Percentiles rank a stretch among this genome's conserved stretches.
phyloP scores from a whole-genome alignment of 2,888 invertebrate species.

The Diarsia rubi region DNA sequence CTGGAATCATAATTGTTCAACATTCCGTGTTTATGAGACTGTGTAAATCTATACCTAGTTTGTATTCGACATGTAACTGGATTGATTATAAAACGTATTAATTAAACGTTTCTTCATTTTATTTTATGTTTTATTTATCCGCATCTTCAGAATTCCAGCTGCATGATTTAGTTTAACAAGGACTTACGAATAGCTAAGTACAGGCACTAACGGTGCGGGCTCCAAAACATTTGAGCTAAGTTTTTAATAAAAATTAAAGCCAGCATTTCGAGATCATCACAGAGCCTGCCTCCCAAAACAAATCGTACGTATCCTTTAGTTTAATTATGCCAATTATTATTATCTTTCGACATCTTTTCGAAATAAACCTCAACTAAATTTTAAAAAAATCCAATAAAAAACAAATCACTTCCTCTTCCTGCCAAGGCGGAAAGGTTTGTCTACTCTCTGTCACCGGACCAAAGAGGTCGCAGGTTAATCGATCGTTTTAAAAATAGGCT shows the following conservation, averaged over 20 bases:
- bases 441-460: constrained; percentile 23
- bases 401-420: not conserved
- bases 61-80: constrained; percentile 1
- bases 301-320: not conserved
- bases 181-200: not conserved
- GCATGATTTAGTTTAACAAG: not conserved
- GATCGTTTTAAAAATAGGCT: constrained; percentile 35
- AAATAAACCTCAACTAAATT: not conserved
- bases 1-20: not conserved
- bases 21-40: constrained; percentile 29
- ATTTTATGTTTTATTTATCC: not conserved
- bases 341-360: not conserved
- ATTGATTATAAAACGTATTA: constrained; percentile 5
- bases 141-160: not conserved
- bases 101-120: constrained; percentile 3
- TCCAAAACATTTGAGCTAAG: no score
- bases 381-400: no score
- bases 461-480: constrained; percentile 44
- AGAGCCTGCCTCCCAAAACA: not conserved
- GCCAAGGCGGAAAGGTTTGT: not conserved
- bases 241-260: not conserved
- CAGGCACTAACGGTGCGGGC: not conserved
- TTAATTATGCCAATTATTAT: not conserved
- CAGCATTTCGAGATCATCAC: not conserved
- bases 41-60: constrained; percentile 14